A percentile compares a stretch with the other conserved stretches of the same genome.
These are phyloP conservation scores for Thymelicus acteon DNA, from an alignment of 2,888 invertebrate genomes.

Conservation along the genomic window DNA sequence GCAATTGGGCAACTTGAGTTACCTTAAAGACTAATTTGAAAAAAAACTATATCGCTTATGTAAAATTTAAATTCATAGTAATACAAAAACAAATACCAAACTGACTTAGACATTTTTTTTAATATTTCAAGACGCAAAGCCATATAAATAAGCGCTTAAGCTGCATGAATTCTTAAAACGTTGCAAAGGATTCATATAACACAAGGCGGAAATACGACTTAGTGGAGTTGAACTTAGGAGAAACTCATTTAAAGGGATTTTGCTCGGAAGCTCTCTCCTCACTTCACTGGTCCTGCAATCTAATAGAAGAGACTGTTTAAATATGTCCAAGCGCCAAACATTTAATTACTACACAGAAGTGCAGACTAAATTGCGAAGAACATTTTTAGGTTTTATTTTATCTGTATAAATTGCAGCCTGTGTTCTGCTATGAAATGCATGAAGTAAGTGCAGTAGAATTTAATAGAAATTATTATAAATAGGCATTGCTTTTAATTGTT, in stretches of 20 bases:
- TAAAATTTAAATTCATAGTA: too few species aligned
- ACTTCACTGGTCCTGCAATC: slow-evolving; percentile 31
- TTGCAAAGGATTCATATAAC: slow-evolving; percentile 29
- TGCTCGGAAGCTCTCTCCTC: slow-evolving; percentile 31
- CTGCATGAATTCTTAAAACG: slow-evolving; percentile 28
- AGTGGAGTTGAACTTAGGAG: slow-evolving; percentile 34
- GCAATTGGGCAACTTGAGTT: too few species aligned
- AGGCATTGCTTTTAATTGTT: too few species aligned
- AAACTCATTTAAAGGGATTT: slow-evolving; percentile 38
- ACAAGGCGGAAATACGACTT: slow-evolving; percentile 35
- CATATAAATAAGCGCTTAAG: background rate
- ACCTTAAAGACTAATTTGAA: too few species aligned
- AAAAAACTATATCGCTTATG: too few species aligned
- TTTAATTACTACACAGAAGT: slow-evolving; percentile 29
- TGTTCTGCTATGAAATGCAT: background rate
- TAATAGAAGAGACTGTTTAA: slow-evolving; percentile 35
- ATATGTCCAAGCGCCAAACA: slow-evolving; percentile 33
- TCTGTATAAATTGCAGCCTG: background rate
- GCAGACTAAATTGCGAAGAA: slow-evolving; percentile 13
- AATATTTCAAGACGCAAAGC: too few species aligned
- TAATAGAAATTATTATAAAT: too few species aligned
- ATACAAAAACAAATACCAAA: too few species aligned
- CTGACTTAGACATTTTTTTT: too few species aligned
- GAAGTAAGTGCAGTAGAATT: background rate
- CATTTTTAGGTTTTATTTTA: slow-evolving; percentile 10